Base-by-base conservation (phyloP, 1,140 invertebrate species). In the Drosophila jambulina region DNA sequence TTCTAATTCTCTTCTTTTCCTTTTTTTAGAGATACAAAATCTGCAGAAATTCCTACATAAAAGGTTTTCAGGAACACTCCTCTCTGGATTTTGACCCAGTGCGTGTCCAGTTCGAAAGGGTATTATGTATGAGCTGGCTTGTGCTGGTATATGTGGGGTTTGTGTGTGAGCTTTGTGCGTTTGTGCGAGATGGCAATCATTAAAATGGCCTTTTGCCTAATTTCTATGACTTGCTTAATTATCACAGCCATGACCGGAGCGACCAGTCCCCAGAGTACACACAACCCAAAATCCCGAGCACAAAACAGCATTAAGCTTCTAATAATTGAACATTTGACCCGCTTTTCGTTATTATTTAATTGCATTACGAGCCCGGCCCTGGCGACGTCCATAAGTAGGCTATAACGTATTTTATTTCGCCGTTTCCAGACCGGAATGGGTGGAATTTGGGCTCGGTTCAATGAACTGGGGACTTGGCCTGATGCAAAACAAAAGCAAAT, bases 171-270 rank as follows among this genome's bases (percentile, higher is more conserved):
- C 21, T 21, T n/a, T 56, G 53, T 69, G 80, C 46, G 54, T 51
- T 78, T 75, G 72, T 78, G 45, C 64, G 61, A 81, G 85, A 90
- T 81, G 81, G 82, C 86, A 90, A 90, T 90, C 85, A 90, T 90
- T 84, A 85, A 90, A 90, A 90, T 90, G 82, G 78, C 75, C 78
- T 85, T 88, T 90, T 90, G 84, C 85, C 85, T 90, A 90, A 90
- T 90, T 90, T 90, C 85, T 82, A 90, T 90, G 85, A 90, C 85
- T 90, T 90, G 85, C 85, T 88, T 88, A 88, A 88, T 88, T 90
- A 88, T 88, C 81, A 81, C 85, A 88, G 76, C 65, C 65, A 58
- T 69, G 60, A 72, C 67, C 65, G 64, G 72, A 48, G 43, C 21
- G 45, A 29, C 49, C 32, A 61, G 46, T 71, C 59, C 54, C 81